phyloP scores from a whole-genome alignment of 2,888 invertebrate species.

The Busseola fusca region DNA sequence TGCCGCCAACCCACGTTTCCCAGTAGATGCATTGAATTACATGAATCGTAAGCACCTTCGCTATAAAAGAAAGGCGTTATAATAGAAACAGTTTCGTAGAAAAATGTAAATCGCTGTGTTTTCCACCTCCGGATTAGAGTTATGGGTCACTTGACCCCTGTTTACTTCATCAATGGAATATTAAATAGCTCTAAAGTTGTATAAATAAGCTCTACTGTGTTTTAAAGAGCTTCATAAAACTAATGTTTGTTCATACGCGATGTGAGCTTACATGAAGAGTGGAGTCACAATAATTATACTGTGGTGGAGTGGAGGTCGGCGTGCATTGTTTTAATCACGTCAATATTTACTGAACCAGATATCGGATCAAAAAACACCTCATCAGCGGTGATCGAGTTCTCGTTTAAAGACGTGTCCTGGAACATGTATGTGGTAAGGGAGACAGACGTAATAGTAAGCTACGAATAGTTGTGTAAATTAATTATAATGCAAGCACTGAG shows the following conservation, averaged over 20 bases:
- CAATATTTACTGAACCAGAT: conserved; percentile 51
- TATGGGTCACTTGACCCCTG: conserved; percentile 82
- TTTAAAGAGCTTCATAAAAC: conserved; percentile 48
- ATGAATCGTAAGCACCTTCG: conserved; percentile 73
- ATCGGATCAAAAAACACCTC: conserved; percentile 36
- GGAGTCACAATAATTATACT: too few relatives aligned
- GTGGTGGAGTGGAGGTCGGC: conserved; percentile 7
- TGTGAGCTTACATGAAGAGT: conserved; percentile 22
- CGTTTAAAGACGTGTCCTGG: conserved; percentile 25
- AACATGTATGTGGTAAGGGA: conserved; percentile 8
- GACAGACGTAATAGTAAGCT: conserved; percentile 2
- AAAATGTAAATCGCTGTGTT: conserved; percentile 79
- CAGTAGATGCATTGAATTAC: conserved; percentile 65
- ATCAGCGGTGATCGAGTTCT: conserved; percentile 9
- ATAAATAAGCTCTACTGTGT: conserved; percentile 58
- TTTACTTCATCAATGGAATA: conserved; percentile 77
- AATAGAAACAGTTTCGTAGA: conserved; percentile 79
- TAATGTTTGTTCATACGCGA: conserved; percentile 51
- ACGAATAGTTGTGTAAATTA: conserved; percentile 31
- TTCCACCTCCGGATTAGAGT: conserved; percentile 76
- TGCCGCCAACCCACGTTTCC: conserved; percentile 54
- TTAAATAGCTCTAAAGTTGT: conserved; percentile 72
- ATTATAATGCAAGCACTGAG: conserved; percentile 43
- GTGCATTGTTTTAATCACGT: conserved; percentile 42
- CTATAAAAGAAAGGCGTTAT: conserved; percentile 74